Percentiles rank a stretch among this genome's conserved stretches.
These are phyloP conservation scores for Drosophila siamana DNA, from an alignment of 2,888 invertebrate species.

Conservation along the genomic window DNA sequence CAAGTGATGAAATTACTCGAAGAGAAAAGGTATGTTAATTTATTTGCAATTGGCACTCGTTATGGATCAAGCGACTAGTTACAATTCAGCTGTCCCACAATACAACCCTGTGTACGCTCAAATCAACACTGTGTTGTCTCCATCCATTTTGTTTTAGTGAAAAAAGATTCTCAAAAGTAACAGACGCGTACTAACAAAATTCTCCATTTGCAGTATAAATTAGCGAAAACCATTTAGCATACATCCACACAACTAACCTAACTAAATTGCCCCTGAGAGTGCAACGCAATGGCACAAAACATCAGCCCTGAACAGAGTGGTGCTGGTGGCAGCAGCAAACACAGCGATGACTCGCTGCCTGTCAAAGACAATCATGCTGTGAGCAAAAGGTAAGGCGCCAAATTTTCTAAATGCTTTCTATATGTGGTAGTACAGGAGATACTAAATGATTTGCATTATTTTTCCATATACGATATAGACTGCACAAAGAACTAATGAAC, in stretches of 20 bases:
- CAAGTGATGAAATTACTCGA: not conserved
- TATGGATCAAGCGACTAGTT: conserved; percentile 27
- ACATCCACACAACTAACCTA: conserved; percentile 20
- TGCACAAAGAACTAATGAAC: conserved; percentile 95
- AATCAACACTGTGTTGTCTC: conserved; percentile 64
- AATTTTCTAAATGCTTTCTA: conserved; percentile 22
- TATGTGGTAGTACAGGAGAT: conserved; percentile 4
- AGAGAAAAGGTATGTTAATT: not conserved
- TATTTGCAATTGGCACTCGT: conserved; percentile 13
- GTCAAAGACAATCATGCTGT: conserved; percentile 94
- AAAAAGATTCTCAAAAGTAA: conserved; percentile 68
- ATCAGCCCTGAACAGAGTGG: conserved; percentile 92
- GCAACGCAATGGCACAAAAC: conserved; percentile 92
- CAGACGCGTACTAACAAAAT: conserved; percentile 71
- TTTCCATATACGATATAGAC: conserved; percentile 85
- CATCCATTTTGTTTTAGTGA: conserved; percentile 80
- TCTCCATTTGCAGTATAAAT: conserved; percentile 52
- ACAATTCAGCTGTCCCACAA: conserved; percentile 47
- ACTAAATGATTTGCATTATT: no score
- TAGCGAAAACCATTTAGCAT: conserved; percentile 45
- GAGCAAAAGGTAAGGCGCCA: conserved; percentile 91
- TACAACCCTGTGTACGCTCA: conserved; percentile 71
- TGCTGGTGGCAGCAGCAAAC: conserved; percentile 91
- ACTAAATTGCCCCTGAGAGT: conserved; percentile 57
- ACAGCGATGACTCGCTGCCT: conserved; percentile 92